Conservation (phyloP, 2,888 invertebrate genomes). For the Ormyrus rosae region DNA sequence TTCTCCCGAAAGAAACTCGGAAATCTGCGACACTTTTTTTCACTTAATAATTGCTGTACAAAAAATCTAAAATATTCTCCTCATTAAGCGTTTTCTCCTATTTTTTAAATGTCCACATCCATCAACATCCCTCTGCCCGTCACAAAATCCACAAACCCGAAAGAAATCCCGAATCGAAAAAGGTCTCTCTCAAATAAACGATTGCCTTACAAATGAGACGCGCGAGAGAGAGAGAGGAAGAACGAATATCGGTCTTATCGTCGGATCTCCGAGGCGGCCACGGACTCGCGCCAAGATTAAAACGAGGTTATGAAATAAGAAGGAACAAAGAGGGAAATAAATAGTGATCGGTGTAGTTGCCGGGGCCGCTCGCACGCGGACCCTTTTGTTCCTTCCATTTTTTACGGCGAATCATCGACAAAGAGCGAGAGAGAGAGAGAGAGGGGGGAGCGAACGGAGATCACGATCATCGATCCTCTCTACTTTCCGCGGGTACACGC, state of each 20-base stretch:
- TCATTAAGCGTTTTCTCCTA: too few species aligned
- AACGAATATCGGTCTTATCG: constrained; percentile 44
- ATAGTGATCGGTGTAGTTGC: constrained; percentile 37
- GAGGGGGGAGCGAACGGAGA: constrained; percentile 7
- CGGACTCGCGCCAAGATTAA: constrained; percentile 42
- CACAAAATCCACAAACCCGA: too few species aligned
- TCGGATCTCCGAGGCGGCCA: constrained; percentile 22
- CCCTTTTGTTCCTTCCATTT: constrained; percentile 46
- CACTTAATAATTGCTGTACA: too few species aligned
- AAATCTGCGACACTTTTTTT: too few species aligned
- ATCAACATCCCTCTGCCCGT: too few species aligned
- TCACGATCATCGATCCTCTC: constrained; percentile 58
- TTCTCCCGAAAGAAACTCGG: too few species aligned
- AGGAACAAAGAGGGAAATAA: constrained; percentile 44
- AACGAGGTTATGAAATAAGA: constrained; percentile 49
- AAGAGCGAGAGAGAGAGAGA: neutral
- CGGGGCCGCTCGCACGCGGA: constrained; percentile 15
- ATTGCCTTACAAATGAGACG: constrained; percentile 35
- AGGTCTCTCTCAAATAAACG: constrained; percentile 37
- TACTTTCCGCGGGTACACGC: constrained; percentile 57
- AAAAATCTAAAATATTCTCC: too few species aligned
- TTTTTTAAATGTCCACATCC: too few species aligned
- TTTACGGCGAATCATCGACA: constrained; percentile 36
- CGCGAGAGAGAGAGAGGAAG: neutral
- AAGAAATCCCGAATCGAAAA: neutral